Base-by-base conservation (phyloP, 2,113 vertebrate species). In the Chlamydotis undulata region DNA sequence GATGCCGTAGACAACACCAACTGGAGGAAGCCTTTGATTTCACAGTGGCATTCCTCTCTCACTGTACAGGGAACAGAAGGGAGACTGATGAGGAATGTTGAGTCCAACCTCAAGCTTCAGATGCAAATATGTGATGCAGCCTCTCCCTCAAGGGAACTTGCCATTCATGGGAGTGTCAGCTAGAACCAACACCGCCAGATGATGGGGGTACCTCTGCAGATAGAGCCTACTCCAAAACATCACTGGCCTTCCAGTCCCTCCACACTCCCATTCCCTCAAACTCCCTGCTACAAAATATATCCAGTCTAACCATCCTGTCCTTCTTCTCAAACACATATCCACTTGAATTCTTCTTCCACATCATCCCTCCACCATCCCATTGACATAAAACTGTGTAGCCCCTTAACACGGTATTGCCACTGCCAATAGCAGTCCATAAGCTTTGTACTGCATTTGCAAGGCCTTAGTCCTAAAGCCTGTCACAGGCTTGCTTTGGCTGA, bases 401-500 rank as follows among this genome's bases (percentile, higher is more conserved):
- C 67, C 22, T 7, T 33, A 37, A 47, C n/a, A 43, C 7, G 3
- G 33, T 4, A 29, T 3, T 39, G 24, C 9, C 33, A 31, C 37
- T 33, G 28, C 49, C 9, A 52, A 24, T 16, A 60, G 25, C 53
- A 49, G 31, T 3, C 25, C 10, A 6, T 12, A 55, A 67, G 49
- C 57, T 64, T 13, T 0, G 12, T 13, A 23, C 26, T 3, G 3
- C 37, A n/a, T 26, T 35, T 53, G 45, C 59, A 90, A 85, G 41
- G 45, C 75, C 49, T 67, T 5, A 3, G 22, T 11, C 90, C 70
- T 69, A 68, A 79, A 93, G 57, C 59, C 45, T 43, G 35, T 19
- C 74, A 65, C 74, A 65, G 50, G 68, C 47, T 87, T 74, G 76
- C 55, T 90, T 67, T 83, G 74, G 56, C 87, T 95, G 87, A 95